These are phyloP conservation scores for Corella eumyota DNA, from an alignment of 23 tunicate species.

Conservation along the genomic window DNA sequence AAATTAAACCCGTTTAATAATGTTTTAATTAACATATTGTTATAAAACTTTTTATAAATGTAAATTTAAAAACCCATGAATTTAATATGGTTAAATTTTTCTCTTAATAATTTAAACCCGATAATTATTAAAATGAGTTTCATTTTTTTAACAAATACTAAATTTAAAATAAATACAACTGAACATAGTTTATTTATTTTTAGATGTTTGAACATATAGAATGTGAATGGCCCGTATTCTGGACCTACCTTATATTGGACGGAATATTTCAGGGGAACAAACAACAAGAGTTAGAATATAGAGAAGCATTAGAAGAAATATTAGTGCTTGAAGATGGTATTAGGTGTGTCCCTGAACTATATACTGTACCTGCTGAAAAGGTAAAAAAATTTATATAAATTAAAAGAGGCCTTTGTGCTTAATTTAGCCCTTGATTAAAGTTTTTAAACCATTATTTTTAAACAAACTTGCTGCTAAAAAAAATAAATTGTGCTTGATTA, in stretches of 20 bases:
- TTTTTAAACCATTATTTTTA: too few species aligned
- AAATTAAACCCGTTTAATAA: too few species aligned
- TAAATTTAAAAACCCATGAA: too few species aligned
- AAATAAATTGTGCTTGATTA: not conserved
- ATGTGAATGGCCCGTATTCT: constrained; percentile 97
- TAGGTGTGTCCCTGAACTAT: constrained; percentile 73
- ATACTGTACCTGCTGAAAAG: constrained; percentile 76
- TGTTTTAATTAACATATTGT: too few species aligned
- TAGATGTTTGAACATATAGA: constrained; percentile 92
- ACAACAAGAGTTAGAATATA: constrained; percentile 70
- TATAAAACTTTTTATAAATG: too few species aligned
- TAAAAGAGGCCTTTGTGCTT: too few species aligned
- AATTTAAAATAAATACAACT: too few species aligned
- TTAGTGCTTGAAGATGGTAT: constrained; percentile 58
- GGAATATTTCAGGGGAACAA: constrained; percentile 64
- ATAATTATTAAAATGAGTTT: too few species aligned
- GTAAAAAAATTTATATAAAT: constrained; percentile 16
- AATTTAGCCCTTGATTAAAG: too few species aligned
- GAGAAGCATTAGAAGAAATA: constrained; percentile 56
- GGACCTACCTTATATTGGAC: constrained; percentile 78
- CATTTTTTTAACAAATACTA: too few species aligned
- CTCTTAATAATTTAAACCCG: too few species aligned
- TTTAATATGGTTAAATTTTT: too few species aligned
- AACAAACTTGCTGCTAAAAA: not conserved
- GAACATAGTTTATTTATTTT: not conserved